Evolutionary conservation across 37 sponge, comb jelly and placozoan species (phyloP).

Genomic region (Cladorhizidae sp.): DNA sequence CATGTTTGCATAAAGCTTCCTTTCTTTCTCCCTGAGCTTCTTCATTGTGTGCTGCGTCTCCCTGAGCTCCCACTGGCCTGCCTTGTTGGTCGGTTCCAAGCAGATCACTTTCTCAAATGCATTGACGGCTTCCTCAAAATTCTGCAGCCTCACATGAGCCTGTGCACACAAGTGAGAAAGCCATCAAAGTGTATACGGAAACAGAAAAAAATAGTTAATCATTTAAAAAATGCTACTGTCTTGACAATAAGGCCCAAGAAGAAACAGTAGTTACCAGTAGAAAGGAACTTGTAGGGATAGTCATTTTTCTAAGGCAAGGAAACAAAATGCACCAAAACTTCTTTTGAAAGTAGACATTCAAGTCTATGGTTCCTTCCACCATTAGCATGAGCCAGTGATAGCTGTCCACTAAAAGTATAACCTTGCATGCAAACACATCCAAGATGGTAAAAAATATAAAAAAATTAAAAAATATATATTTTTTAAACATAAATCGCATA

Average conservation of each 20-base stretch:
- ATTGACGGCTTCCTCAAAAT: constrained; percentile 77
- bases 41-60: constrained; percentile 49
- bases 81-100: constrained; percentile 87
- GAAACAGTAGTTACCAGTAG: too few relatives aligned
- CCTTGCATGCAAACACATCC: not conserved
- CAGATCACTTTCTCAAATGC: constrained; percentile 81
- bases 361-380: not conserved
- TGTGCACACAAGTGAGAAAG: constrained; percentile 5
- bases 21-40: constrained; percentile 62
- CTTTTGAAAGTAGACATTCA: not conserved
- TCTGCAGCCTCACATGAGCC: constrained; percentile 71
- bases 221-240: too few relatives aligned
- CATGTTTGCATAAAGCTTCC: constrained; percentile 80
- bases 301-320: too few relatives aligned
- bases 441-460: not conserved
- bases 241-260: too few relatives aligned
- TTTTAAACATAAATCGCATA: too few relatives aligned
- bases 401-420: not conserved
- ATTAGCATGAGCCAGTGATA: not conserved
- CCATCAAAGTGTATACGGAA: too few relatives aligned
- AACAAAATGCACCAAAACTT: too few relatives aligned
- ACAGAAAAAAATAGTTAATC: too few relatives aligned
- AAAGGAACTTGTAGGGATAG: too few relatives aligned
- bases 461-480: not conserved
- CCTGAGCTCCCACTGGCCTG: constrained; percentile 51